Evolutionary conservation across 2,888 invertebrate species (phyloP), one percentile per base, ranked within the genome.

Genomic region (Ligdia adustata): DNA sequence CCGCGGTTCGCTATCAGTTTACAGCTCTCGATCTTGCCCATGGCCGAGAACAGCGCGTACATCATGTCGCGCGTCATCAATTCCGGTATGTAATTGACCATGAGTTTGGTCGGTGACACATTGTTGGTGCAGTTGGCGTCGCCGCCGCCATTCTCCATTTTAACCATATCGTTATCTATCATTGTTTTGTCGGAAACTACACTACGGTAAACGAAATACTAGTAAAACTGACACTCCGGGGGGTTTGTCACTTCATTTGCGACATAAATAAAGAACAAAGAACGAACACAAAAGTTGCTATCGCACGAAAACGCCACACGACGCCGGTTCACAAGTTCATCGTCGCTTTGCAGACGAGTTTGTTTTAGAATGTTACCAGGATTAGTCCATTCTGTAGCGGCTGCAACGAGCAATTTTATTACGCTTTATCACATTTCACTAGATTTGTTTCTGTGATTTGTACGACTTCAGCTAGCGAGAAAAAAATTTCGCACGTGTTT

Each of bases 51-150:
- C 57, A 90, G 77, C 62, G 91, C 89, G 69, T 90, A 91, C 90
- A 91, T 91, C 89, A 90, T 90, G 59, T 91, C 91, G 57, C 90
- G 85, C 74, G 89, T 90, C 90, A 91, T 90, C 77, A 90, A 63
- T 70, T 91, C 91, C 39, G 91, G 91, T 63, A 91, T 90, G 72
- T 90, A 91, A 80, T 91, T 91, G 72, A 91, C 91, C 91, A 91
- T 91, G 82, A 91, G 89, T 79, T 91, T 91, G 69, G 91, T 91
- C 71, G 89, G 87, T 82, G 91, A 91, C 90, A 91, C 90, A 88
- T 90, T 90, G 79, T n/a, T n/a, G n/a, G n/a, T n/a, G n/a, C 75
- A 40, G 47, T 32, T 79, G 66, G 86, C 89, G 87, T 87, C 90
- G 82, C 88, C 90, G 87, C 89, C 89, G 89, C 90, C 90, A 88